Evolutionary conservation across 2,888 invertebrate genomes (phyloP).

Genomic region (Torymus tubicola): DNA sequence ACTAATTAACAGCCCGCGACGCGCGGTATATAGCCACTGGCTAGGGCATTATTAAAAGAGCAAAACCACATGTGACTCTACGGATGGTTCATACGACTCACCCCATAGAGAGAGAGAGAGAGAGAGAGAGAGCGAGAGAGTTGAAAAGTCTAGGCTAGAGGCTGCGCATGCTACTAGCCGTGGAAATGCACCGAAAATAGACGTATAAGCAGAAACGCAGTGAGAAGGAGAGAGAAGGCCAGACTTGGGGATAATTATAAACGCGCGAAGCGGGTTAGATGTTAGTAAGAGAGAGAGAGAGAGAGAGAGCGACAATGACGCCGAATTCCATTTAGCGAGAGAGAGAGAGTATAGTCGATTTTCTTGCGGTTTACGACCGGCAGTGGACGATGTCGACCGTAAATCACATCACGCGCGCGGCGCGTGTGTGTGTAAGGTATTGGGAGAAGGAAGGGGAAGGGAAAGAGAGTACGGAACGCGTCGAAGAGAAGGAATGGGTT

Average conservation of each 20-base stretch:
- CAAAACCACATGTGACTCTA: no score
- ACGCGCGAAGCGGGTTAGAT: slow-evolving; percentile 51
- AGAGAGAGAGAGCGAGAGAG: slow-evolving; percentile 25
- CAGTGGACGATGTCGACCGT: no score
- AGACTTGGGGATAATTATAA: slow-evolving; percentile 68
- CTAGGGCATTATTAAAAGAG: slow-evolving; percentile 11
- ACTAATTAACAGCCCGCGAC: slow-evolving; percentile 29
- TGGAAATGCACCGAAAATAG: slow-evolving; percentile 34
- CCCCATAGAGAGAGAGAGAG: slow-evolving; percentile 34
- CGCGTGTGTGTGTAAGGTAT: no score
- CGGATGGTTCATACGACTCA: background rate
- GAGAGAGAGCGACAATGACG: slow-evolving; percentile 60
- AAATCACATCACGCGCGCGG: no score
- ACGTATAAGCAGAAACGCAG: background rate
- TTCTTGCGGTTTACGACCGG: slow-evolving; percentile 9
- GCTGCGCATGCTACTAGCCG: no score
- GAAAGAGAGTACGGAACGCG: no score
- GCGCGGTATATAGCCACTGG: background rate
- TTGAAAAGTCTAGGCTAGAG: no score
- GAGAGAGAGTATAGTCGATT: slow-evolving; percentile 15
- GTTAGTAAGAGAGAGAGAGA: slow-evolving; percentile 51
- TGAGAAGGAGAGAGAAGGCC: slow-evolving; percentile 46
- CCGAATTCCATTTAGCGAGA: slow-evolving; percentile 58
- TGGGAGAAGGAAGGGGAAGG: no score
- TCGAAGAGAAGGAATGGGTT: no score